Evolutionary conservation across 1,140 invertebrate species (phyloP), one percentile per base, ranked within the genome.

Genomic region (Drosophila sucinea): DNA sequence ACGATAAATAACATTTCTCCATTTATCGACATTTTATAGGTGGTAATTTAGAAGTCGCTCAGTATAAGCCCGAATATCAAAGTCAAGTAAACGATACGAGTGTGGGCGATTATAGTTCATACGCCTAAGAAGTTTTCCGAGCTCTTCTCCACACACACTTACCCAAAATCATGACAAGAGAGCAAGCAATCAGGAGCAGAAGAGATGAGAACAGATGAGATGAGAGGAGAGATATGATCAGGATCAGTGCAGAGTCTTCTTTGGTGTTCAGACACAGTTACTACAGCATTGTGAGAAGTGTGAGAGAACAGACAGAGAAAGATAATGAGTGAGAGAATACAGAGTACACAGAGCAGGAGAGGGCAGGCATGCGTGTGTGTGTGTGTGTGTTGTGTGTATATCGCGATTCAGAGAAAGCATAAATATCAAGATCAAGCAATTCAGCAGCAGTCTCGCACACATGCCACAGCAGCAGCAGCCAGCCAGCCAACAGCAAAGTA

Each of bases 11-110:
- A 89, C 77, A 56, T 89, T 89, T 89, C 80, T 89, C 71, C 71
- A 89, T 89, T 89, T 89, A 89, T 89, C 85, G 85, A 90, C 84
- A 89, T 89, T 90, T 90, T 90, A 90, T 90, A 90, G 89, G 89
- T 90, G 81, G 80, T 91, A 89, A 90, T 77, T 79, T 90, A 82
- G 90, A 75, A 89, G 84, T 81, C 79, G 83, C 83, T 90, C 83
- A 89, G 72, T 89, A 81, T 83, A 82, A 80, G 67, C 84, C 89
- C 77, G 74, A 91, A 89, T 79, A 72, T 90, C 79, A 91, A 77
- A 84, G 79, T 90, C 89, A 90, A 91, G 80, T 90, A 90, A 91
- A 86, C 81, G 80, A 90, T 81, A 87, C 79, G 55, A 70, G 73
- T 89, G 78, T 90, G 85, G 89, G 60, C 73, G 44, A 47, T 27